Evolutionary conservation across 2,888 invertebrate species (phyloP).

Genomic region (Pegoplata infirma): DNA sequence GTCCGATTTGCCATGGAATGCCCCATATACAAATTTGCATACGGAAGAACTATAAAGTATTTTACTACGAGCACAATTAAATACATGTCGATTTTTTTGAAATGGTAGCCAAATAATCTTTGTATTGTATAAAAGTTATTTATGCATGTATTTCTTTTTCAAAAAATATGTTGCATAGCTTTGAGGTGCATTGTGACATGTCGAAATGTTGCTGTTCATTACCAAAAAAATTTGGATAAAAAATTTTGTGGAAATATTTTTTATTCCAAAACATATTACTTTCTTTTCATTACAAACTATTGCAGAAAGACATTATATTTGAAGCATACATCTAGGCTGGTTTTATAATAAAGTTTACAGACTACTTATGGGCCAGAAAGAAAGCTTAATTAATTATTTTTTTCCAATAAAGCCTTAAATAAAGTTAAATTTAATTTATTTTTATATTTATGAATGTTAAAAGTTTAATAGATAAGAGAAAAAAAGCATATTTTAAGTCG

Average conservation of each 20-base stretch:
- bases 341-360: background rate
- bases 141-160: background rate
- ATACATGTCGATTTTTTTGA: conserved; percentile 25
- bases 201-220: too few species aligned
- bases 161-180: background rate
- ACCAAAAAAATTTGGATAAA: conserved; percentile 8
- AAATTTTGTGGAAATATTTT: background rate
- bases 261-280: background rate
- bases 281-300: background rate
- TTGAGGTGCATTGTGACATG: background rate
- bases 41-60: too few species aligned
- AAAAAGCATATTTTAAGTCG: too few species aligned
- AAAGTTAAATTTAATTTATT: too few species aligned
- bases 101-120: background rate
- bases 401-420: too few species aligned
- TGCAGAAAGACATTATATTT: background rate
- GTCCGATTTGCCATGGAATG: too few species aligned
- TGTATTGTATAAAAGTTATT: background rate
- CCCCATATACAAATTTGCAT: too few species aligned
- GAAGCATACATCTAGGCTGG: background rate
- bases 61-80: conserved; percentile 4
- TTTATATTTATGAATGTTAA: too few species aligned
- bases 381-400: too few species aligned
- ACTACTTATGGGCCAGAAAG: too few species aligned
- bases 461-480: too few species aligned